Base-by-base conservation (phyloP, 2,113 vertebrate genomes). In the Takifugu bimaculatus region DNA sequence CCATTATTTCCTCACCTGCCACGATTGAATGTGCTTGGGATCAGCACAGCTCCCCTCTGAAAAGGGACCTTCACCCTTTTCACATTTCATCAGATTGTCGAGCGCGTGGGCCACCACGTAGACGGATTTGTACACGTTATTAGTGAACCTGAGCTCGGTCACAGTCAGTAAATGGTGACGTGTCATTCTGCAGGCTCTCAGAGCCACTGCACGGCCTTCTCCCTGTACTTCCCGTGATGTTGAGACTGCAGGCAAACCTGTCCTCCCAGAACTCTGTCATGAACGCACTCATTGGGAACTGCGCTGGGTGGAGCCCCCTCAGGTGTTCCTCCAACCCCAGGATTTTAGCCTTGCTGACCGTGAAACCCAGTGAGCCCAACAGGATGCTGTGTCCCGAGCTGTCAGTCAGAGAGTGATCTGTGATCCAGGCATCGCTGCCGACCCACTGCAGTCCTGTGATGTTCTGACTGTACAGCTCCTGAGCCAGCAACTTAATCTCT, bases 391-490 rank as follows among this genome's bases (percentile, higher is more conserved):
- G 62, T 7, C 82, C 87, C 29, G 79, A 65, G 10, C 58, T 80
- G 42, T 85, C 82, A 47, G 72, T 65, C 5, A 93, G 77, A 4
- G 88, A 90, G 32, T 75, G 63, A 70, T 90, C 91, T 43, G 89
- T 91, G 70, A 92, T 89, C 91, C 91, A 93, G 42, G 91, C 90
- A 4, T 93, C 91, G 44, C 91, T 93, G 52, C 89, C 91, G 1
- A 91, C 75, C 86, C 84, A 91, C 72, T 92, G 91, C 54, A 90
- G 63, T 4, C 88, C 89, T 51, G 83, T 88, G 25, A 91, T 68
- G 39, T 90, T 91, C 43, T 88, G 84, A 15, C 26, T 82, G 51
- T 85, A 62, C 62, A 91, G 50, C 76, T 87, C 85, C 13, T 68
- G 54, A 9, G 86, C 80, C 56, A 92, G 66, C 50, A 90, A 60